Percentiles rank a stretch among this genome's conserved stretches.
Evolutionary conservation across 2,797 vertebrate genomes (phyloP).

Genomic region (Setipinna tenuifilis): DNA sequence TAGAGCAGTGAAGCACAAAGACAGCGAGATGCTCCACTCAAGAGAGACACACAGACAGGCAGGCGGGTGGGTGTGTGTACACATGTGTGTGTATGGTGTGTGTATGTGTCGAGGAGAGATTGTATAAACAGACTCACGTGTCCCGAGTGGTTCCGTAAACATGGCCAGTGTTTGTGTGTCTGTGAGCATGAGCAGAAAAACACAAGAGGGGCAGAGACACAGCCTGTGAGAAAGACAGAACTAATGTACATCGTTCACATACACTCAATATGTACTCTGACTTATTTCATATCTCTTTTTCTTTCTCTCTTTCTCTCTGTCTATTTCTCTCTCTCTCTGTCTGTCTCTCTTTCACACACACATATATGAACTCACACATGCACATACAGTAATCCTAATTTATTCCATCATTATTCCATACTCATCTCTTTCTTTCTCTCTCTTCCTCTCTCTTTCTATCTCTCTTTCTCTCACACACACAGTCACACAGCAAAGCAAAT

Average conservation of each 20-base stretch:
- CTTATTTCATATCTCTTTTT: background rate
- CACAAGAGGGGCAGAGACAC: background rate
- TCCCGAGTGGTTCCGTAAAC: background rate
- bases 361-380: background rate
- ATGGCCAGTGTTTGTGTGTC: background rate
- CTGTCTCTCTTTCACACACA: background rate
- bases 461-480: too few relatives aligned
- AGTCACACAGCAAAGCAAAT: too few relatives aligned
- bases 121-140: background rate
- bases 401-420: too few relatives aligned
- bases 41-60: background rate
- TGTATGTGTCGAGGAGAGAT: background rate
- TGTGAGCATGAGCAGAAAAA: background rate
- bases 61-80: too few relatives aligned
- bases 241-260: background rate
- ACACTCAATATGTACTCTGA: background rate
- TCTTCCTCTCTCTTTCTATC: too few relatives aligned
- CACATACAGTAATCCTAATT: background rate
- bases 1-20: conserved; percentile 1
- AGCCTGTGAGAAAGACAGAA: background rate
- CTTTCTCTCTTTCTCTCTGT: background rate
- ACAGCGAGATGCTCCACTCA: background rate
- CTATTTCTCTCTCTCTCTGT: background rate
- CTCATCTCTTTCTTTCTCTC: too few relatives aligned
- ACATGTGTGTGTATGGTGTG: too few relatives aligned